Evolutionary conservation across 2,797 vertebrate genomes (phyloP).

Genomic region (Tenualosa thibaudeaui): DNA sequence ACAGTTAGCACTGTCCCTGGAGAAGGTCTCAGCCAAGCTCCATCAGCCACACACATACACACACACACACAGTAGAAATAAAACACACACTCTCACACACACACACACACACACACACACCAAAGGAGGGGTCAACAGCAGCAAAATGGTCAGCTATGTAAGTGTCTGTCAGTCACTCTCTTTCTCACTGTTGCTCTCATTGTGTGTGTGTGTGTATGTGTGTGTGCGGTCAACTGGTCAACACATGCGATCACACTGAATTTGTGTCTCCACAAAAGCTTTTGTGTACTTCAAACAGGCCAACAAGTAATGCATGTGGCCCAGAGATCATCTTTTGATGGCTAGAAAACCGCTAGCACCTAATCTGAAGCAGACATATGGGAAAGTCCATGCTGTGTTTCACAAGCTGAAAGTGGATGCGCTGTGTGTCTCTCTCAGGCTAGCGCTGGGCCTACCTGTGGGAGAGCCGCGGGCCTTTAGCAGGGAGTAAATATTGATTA

Average conservation of each 20-base stretch:
- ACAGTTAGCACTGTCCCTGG: constrained; percentile 27
- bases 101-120: not conserved
- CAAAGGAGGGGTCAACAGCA: too few species aligned
- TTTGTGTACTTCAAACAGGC: not conserved
- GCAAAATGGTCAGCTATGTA: too few species aligned
- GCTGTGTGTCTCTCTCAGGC: not conserved
- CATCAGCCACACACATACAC: constrained; percentile 29
- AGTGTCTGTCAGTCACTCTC: too few species aligned
- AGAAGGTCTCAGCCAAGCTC: constrained; percentile 19
- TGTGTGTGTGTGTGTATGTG: too few species aligned
- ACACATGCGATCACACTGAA: too few species aligned
- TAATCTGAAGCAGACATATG: not conserved
- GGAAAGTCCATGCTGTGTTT: not conserved
- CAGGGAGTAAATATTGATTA: constrained; percentile 50
- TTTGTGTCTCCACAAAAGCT: not conserved
- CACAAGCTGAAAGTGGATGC: not conserved
- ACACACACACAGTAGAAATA: not conserved
- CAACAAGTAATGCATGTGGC: not conserved
- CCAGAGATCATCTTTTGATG: not conserved
- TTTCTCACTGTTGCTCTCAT: too few species aligned
- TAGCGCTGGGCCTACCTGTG: not conserved
- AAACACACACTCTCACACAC: not conserved
- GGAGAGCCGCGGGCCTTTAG: constrained; percentile 11
- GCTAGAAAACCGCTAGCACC: not conserved
- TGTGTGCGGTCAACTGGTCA: too few species aligned